Evolutionary conservation across 2,888 invertebrate species (phyloP).

Genomic region (Drosophila lutescens): DNA sequence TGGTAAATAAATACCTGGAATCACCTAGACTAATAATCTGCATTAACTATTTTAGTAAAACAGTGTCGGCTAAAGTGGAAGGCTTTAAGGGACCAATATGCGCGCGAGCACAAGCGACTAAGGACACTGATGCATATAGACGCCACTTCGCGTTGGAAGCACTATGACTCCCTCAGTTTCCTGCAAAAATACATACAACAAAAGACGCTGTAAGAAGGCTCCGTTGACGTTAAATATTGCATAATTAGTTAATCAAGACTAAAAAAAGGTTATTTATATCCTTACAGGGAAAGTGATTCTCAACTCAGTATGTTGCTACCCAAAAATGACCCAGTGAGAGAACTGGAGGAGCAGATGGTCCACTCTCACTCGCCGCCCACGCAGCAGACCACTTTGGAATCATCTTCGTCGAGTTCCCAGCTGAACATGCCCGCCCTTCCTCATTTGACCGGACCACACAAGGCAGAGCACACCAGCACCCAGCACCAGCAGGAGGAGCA

Average conservation of each 20-base stretch:
- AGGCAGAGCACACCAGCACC: slow-evolving; percentile 35
- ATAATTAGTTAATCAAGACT: no score
- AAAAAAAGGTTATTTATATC: neutral
- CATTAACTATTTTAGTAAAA: slow-evolving; percentile 59
- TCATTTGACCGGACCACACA: slow-evolving; percentile 66
- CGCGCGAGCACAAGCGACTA: slow-evolving; percentile 82
- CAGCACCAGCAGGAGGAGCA: slow-evolving; percentile 48
- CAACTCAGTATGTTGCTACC: slow-evolving; percentile 68
- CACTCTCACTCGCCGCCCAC: slow-evolving; percentile 41
- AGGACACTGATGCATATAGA: slow-evolving; percentile 68
- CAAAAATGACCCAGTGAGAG: slow-evolving; percentile 68
- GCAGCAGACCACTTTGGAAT: slow-evolving; percentile 34
- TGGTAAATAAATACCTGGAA: no score
- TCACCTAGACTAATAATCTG: neutral
- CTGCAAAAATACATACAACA: slow-evolving; percentile 81
- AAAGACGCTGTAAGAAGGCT: slow-evolving; percentile 72
- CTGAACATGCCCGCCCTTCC: slow-evolving; percentile 66
- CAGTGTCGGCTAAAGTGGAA: slow-evolving; percentile 83
- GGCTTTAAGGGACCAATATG: slow-evolving; percentile 82
- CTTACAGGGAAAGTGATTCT: slow-evolving; percentile 65
- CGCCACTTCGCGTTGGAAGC: slow-evolving; percentile 81
- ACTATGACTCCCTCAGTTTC: slow-evolving; percentile 81
- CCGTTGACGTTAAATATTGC: no score
- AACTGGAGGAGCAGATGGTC: slow-evolving; percentile 69
- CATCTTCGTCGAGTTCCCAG: slow-evolving; percentile 52